Conservation (phyloP, 1,140 invertebrate genomes). For the Zaprionus inermis region DNA sequence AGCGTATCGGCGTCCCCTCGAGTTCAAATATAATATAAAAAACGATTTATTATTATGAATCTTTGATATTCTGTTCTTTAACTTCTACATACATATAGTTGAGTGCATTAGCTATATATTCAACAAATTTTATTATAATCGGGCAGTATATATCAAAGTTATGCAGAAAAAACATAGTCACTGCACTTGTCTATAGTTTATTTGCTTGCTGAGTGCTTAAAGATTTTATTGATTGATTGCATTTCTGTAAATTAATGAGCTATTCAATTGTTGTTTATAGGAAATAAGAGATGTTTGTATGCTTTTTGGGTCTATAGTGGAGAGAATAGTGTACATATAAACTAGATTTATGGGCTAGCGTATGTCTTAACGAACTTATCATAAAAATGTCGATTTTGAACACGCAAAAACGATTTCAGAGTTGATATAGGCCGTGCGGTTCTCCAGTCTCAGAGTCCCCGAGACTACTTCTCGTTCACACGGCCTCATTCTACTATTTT, state of each 20-base stretch:
- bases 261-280: background rate
- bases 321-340: background rate
- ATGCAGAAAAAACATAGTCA: too few species aligned
- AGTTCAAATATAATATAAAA: background rate
- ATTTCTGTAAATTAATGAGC: background rate
- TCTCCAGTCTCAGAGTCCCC: background rate
- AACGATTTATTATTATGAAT: background rate
- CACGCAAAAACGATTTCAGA: background rate
- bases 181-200: background rate
- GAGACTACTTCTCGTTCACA: too few species aligned
- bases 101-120: background rate
- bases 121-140: background rate
- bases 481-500: background rate
- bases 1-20: background rate
- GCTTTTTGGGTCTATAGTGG: background rate
- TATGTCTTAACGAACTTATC: too few species aligned
- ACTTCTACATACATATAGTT: background rate
- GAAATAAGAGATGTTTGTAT: background rate
- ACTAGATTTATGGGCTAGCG: background rate
- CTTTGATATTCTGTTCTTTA: background rate
- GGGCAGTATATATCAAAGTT: too few species aligned
- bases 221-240: background rate
- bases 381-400: background rate
- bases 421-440: background rate
- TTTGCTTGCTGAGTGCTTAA: background rate